phyloP scores from a whole-genome alignment of 1,140 invertebrate species.

The Thaumatotibia leucotreta region DNA sequence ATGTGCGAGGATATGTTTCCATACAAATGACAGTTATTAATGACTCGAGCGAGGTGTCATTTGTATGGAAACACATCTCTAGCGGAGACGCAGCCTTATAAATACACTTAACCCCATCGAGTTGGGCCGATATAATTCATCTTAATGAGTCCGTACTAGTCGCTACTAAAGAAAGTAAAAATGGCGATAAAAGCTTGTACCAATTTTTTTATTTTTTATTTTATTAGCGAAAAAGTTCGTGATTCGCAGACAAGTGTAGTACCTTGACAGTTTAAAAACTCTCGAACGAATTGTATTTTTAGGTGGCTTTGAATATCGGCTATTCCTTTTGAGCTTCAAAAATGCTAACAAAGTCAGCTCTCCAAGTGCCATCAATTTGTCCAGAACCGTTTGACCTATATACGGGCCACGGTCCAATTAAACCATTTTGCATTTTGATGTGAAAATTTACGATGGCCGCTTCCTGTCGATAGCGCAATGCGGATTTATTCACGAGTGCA shows the following conservation, averaged over 20 bases:
- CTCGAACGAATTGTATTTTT: not conserved
- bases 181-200: no score
- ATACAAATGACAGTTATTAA: no score
- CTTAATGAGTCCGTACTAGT: no score
- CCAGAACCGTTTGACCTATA: conserved; percentile 69
- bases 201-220: no score
- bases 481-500: conserved; percentile 39
- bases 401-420: conserved; percentile 71
- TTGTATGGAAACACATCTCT: no score
- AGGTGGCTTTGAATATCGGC: not conserved
- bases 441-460: conserved; percentile 68
- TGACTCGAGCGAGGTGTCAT: no score
- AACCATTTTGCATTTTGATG: conserved; percentile 74
- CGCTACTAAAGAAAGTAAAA: no score
- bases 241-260: not conserved
- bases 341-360: conserved; percentile 35
- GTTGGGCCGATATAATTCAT: no score
- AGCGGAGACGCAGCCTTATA: no score
- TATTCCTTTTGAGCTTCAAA: conserved; percentile 13
- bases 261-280: not conserved
- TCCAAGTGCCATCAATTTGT: conserved; percentile 68
- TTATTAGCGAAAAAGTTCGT: not conserved
- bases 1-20: no score
- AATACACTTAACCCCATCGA: no score
- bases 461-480: conserved; percentile 42